Evolutionary conservation across 2,888 invertebrate genomes (phyloP).

Genomic region (Machimus rusticus): DNA sequence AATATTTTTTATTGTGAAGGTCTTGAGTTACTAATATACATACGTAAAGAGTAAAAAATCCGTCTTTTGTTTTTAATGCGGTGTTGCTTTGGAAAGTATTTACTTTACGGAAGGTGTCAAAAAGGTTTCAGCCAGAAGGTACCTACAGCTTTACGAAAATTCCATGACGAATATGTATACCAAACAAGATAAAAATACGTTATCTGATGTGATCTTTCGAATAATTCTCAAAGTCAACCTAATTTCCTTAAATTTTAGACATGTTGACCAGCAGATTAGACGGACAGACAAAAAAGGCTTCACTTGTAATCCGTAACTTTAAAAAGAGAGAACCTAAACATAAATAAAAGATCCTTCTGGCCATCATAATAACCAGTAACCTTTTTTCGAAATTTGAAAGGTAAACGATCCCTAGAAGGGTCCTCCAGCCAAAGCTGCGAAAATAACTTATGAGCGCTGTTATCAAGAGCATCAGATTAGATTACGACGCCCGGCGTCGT

Average conservation of each 20-base stretch:
- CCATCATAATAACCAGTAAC: not conserved
- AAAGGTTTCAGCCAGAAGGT: no score
- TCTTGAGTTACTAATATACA: no score
- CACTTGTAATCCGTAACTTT: not conserved
- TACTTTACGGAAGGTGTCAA: no score
- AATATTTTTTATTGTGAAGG: no score
- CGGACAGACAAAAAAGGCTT: not conserved
- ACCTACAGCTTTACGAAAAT: no score
- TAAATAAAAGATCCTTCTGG: not conserved
- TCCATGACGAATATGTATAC: no score
- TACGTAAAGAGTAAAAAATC: no score
- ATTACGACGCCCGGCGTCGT: not conserved
- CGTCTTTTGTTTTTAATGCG: no score
- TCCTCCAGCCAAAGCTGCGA: not conserved
- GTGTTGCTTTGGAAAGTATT: no score
- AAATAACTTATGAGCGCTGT: not conserved
- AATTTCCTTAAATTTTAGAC: not conserved
- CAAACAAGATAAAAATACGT: no score
- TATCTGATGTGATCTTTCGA: no score
- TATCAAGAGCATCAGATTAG: not conserved
- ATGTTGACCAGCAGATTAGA: not conserved
- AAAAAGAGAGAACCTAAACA: not conserved
- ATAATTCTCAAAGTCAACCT: not conserved
- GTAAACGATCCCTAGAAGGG: not conserved
- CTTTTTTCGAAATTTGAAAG: not conserved